Evolutionary conservation across 2,113 vertebrate genomes (phyloP), one percentile per base, ranked within the genome.

Genomic region (Mystacornis crossleyi): DNA sequence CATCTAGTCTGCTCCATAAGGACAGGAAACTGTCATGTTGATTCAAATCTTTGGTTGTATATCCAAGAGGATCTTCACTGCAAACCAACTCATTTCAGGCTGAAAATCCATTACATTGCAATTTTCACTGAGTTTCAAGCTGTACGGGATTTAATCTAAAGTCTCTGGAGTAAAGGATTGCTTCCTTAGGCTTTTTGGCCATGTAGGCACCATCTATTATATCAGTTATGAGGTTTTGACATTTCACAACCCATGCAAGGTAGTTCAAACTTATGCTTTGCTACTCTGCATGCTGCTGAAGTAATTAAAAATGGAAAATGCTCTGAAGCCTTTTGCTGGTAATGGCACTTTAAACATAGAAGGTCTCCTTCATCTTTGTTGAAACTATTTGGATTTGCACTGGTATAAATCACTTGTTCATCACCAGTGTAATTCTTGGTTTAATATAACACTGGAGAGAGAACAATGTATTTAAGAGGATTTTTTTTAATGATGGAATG

Each of bases 1-100:
- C 90, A 97, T 92, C 92, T 83, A 57, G 33, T 72, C 66, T 88
- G 62, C n/a, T 86, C 58, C 50, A 42, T 24, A 61, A 86, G 42
- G 85, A 93, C 79, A 94, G 50, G 71, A 57, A 96, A 91, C 50
- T 80, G 88, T 65, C 87, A 80, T 55, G 85, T 72, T 96, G 87
- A 89, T 90, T 91, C 91, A 90, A 86, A 96, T 83, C 71, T 93
- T 58, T 83, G 62, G 54, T 81, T 42, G 1, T 62, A 93, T 80
- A 50, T 94, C 75, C 34, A 83, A 77, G 51, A 82, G 29, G 38
- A 93, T 90, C 74, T 96, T 79, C 38, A 51, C 66, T 47, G 71
- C 64, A 93, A 88, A 91, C 62, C 66, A 66, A 86, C 66, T 47
- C 24, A 73, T 95, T 96, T 91, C 74, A 73, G 71, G 55, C 38